phyloP scores from a whole-genome alignment of 2,797 vertebrate species.

The Ptychobarbus kaznakovi region DNA sequence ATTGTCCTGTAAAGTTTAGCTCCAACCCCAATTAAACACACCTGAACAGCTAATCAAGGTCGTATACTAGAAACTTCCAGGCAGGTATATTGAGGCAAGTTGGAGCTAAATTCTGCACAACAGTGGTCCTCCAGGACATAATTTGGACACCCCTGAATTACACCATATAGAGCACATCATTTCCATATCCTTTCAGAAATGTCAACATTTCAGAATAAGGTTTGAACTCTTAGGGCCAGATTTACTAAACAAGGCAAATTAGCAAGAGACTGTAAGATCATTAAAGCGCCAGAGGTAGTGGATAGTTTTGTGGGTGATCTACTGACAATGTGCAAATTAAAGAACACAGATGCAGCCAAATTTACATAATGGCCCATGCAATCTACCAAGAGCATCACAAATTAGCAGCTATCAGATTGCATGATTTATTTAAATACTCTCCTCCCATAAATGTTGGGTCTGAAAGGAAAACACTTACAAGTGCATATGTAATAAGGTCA shows the following conservation, averaged over 20 bases:
- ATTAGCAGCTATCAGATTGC: background rate
- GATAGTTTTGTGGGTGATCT: background rate
- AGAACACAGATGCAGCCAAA: background rate
- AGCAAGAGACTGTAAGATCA: background rate
- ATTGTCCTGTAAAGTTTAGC: too few relatives aligned
- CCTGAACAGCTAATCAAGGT: too few relatives aligned
- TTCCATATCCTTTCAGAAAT: background rate
- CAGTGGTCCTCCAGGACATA: background rate
- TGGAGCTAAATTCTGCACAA: background rate
- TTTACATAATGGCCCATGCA: background rate
- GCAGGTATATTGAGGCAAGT: background rate
- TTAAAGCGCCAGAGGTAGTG: background rate
- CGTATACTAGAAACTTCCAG: background rate
- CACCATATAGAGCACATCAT: background rate
- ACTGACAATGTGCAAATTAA: slow-evolving; percentile 1
- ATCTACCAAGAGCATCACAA: background rate
- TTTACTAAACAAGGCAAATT: background rate
- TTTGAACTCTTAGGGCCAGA: background rate
- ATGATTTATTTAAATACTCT: background rate
- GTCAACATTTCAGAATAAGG: background rate
- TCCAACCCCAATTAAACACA: too few relatives aligned
- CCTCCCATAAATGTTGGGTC: background rate
- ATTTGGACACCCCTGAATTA: background rate
- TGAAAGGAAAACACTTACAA: background rate
- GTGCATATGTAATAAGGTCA: background rate